phyloP scores from a whole-genome alignment of 2,888 invertebrate genomes.

The Augiades crinisus region DNA sequence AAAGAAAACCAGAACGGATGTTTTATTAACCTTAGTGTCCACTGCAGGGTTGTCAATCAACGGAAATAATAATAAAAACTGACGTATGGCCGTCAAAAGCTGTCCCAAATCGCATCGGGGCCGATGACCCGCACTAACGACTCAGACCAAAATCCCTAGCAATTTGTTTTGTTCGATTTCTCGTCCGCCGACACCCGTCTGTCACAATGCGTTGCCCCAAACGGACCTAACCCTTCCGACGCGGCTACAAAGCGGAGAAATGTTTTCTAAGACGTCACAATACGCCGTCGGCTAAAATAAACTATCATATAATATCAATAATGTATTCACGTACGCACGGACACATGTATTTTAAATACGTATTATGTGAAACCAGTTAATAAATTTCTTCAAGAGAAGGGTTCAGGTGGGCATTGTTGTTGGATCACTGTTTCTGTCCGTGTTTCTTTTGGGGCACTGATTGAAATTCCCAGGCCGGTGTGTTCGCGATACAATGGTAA shows the following conservation, averaged over 20 bases:
- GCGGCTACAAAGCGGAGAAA: conserved; percentile 44
- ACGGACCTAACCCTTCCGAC: conserved; percentile 44
- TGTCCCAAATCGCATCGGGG: conserved; percentile 78
- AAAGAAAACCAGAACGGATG: conserved; percentile 26
- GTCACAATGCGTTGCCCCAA: conserved; percentile 47
- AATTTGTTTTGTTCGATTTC: conserved; percentile 50
- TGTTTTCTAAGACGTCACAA: conserved; percentile 52
- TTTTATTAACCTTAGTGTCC: conserved; percentile 23
- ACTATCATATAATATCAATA: conserved; percentile 81
- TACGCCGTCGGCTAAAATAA: conserved; percentile 67
- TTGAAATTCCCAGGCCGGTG: conserved; percentile 71
- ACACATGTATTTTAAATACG: conserved; percentile 80
- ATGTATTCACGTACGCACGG: conserved; percentile 68
- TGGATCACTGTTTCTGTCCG: conserved; percentile 37
- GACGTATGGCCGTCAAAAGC: conserved; percentile 74
- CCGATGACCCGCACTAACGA: conserved; percentile 78
- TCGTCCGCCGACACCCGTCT: conserved; percentile 40
- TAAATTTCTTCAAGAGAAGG: conserved; percentile 50
- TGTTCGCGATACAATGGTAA: conserved; percentile 48
- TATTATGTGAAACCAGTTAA: conserved; percentile 78
- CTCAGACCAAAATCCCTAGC: conserved; percentile 71
- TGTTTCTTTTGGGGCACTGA: conserved; percentile 48
- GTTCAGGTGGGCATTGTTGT: conserved; percentile 51
- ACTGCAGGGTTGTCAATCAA: conserved; percentile 63
- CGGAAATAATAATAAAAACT: conserved; percentile 62